Base-by-base conservation (phyloP, 2,888 invertebrate species). In the Parnassius apollo region DNA sequence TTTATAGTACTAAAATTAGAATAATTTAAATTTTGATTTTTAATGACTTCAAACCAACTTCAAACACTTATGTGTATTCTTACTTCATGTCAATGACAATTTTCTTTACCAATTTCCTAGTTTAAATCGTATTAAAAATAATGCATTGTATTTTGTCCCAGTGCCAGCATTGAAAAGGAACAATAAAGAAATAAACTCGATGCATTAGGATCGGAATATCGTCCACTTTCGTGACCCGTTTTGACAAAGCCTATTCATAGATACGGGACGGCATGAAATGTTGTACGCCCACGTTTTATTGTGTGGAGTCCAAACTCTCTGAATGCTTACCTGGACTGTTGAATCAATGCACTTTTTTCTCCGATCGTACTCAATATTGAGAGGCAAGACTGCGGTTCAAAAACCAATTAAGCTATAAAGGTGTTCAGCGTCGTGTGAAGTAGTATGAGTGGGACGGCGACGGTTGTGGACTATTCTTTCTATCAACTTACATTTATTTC, bases 321-420 rank as follows among this genome's bases (percentile, higher is more conserved):
- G 58, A 61, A 64, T 63, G 61, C 70, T 71, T 81, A 80, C 79
- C 80, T 81, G 78, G 66, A 62, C 69, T 67, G 69, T 49, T 54
- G 54, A 54, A 18, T 54, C 42, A 42, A 71, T 70, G 57, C 66
- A 71, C 66, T 73, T 75, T 70, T 75, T 74, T 67, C 62, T 62
- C 64, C 60, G 66, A 69, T 71, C 69, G 66, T 70, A 63, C 67
- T 69, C 69, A 78, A 79, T 83, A 73, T 49, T 49, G 73, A 54
- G 54, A 71, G 61, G 58, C 57, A 57, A 57, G 65, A 64, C 62
- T 68, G 74, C 73, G 79, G 78, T 82, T 84, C 80, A 78, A 81
- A 85, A 84, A 81, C 80, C 83, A 85, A 86, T 85, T 84, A 83
- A 76, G 74, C 73, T 76, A 72, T 80, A 77, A 82, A 83, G 75